Base-by-base conservation (phyloP, 1,140 invertebrate genomes). In the Cardiocondyla obscurior region DNA sequence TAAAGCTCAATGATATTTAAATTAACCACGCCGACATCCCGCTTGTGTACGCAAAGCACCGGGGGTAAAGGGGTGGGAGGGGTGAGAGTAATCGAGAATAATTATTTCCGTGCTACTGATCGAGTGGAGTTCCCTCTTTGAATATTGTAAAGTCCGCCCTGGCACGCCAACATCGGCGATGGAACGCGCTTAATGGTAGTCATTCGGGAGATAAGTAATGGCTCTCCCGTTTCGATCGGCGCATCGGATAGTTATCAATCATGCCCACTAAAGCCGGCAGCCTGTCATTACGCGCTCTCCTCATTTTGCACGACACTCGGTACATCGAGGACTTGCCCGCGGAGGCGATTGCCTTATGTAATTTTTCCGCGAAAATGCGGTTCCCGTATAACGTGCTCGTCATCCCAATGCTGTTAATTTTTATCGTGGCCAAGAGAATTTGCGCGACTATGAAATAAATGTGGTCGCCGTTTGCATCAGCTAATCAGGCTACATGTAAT, bases 201-300 rank as follows among this genome's bases (percentile, higher is more conserved):
- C 84, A 85, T 92, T 89, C 30, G 62, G 58, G 55, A 82, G 88
- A 89, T 92, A 92, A 92, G 89, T 92, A 92, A 91, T 90, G 91
- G 92, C 90, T 92, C 87, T 91, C 90, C 85, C 82, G 88, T 91
- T 91, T 90, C 91, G 90, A 92, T 92, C 89, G 90, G 83, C 85
- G 73, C 88, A 88, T 91, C 87, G 86, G 86, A 91, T 92, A 90
- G 91, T 93, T 92, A 93, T 91, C 91, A 91, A 92, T 92, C 87
- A 84, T 83, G 55, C 65, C 84, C 57, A 85, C 73, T 51, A 79
- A 82, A 65, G 49, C 69, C 74, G 70, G 86, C 89, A 90, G 88
- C 86, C 91, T 92, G 86, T 91, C 81, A 92, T 92, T 92, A 92
- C 60, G 39, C 62, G 81, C 70, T 85, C 74, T 84, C 72, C 79